phyloP scores from a whole-genome alignment of 2,113 vertebrate species.

The Campylorhamphus procurvoides region DNA sequence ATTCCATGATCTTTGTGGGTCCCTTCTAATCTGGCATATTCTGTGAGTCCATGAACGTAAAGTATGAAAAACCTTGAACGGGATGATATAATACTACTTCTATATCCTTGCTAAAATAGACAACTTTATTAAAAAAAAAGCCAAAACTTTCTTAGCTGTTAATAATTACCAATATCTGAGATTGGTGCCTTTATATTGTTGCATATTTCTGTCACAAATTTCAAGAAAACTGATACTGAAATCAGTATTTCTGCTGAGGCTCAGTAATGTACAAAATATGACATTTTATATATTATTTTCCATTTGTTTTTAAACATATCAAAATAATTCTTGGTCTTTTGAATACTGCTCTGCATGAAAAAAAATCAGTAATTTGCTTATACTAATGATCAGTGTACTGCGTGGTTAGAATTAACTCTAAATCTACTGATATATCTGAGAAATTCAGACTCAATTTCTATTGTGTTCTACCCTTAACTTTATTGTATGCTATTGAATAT shows the following conservation, averaged over 20 bases:
- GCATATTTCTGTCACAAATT: background rate
- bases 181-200: background rate
- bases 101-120: background rate
- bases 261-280: background rate
- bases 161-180: background rate
- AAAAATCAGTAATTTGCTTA: background rate
- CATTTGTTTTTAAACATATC: background rate
- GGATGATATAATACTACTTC: background rate
- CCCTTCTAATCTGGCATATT: background rate
- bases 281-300: background rate
- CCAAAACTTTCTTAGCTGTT: background rate
- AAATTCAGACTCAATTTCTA: background rate
- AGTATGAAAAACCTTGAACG: background rate
- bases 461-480: background rate
- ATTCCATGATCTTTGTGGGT: background rate
- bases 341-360: background rate
- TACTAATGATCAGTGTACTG: background rate
- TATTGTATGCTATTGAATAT: background rate
- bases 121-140: background rate
- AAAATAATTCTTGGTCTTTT: background rate
- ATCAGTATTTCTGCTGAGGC: background rate
- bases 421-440: background rate
- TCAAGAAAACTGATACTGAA: background rate
- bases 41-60: background rate
- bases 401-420: background rate